Base-by-base conservation (phyloP, 2,888 invertebrate genomes). In the Sericinus montela region DNA sequence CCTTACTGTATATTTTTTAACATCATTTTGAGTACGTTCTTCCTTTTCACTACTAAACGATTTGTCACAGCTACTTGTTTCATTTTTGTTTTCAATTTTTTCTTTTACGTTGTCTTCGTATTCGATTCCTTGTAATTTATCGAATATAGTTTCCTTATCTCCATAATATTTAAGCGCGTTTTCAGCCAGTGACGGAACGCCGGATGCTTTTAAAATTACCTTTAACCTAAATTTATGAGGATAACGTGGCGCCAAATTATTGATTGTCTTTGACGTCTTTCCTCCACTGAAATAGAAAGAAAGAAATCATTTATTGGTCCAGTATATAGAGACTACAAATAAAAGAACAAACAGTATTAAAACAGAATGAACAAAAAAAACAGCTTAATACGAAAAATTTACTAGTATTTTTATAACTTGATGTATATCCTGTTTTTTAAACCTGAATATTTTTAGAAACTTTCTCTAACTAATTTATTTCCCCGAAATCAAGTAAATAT, bases 161-260 rank as follows among this genome's bases (percentile, higher is more conserved):
- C 77, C 78, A 43, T 69, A 78, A 37, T 69, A 54, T n/a, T 63
- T 32, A 0, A 85, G 46, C 0, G 75, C 73, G 42, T 53, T 62
- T 0, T 65, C 62, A 0, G 72, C 69, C 0, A 84, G 51, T 0
- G 45, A 41, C 0, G 67, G 8, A 0, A 79, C 72, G 0, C 72
- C 72, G 1, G 63, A 56, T 0, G 67, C 75, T 67, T 69, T n/a
- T 25, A 82, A 55, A 10, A 70, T 73, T 0, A 76, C 66, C 64
- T 74, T 76, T 1, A 91, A 52, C 10, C 90, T 69, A 56, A 91
- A 91, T 37, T 72, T 77, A 60, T 91, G 90, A 6, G 84, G 88
- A 19, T 82, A 80, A 49, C 85, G 75, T 0, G 90, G 88, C 0
- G 85, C 75, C 9, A 91, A 63, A 54, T 87, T 73, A 28, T 80